Base-by-base conservation (phyloP, 2,113 vertebrate species). In the Catharus bicknelli region DNA sequence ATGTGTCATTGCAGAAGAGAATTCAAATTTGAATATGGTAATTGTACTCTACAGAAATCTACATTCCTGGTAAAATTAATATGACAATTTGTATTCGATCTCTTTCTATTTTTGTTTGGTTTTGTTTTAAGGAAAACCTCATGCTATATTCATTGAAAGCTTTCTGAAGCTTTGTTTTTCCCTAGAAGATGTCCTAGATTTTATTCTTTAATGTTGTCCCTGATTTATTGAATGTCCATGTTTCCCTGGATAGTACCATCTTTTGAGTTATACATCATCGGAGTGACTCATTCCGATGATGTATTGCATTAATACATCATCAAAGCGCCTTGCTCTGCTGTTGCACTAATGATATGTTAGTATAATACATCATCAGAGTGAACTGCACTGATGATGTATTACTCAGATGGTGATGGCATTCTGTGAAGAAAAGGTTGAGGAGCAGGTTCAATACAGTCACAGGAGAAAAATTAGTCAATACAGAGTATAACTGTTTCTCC, bases 261-360 rank as follows among this genome's bases (percentile, higher is more conserved):
- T 98, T 97, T 98, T 97, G 97, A 98, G 98, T 97, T 98, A 98
- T 98, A 98, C 94, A 97, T 98, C 97, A 98, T 95, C 38, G 29
- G 94, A 98, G 97, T 98, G 97, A 98, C 97, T 98, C 97, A 98
- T 98, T 98, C 96, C 67, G 16, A 97, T 98, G 98, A 98, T 98
- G 95, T 97, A 98, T 98, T 97, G 96, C 95, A 93, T 96, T 97
- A 97, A 98, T 98, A 98, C 97, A 98, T 98, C 97, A 98, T 98
- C 98, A 97, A 96, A 97, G 97, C 79, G 96, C 97, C 97, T 98
- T 98, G 98, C 97, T 98, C 97, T 96, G 97, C 97, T 94, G 96
- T 98, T 97, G 97, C 97, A 97, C 97, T 98, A 98, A 98, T 98
- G 98, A 98, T 97, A 98, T 97, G 97, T 98, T 98, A 97, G 97